Conservation (phyloP, 2,888 invertebrate species). For the Tribolium freemani region DNA sequence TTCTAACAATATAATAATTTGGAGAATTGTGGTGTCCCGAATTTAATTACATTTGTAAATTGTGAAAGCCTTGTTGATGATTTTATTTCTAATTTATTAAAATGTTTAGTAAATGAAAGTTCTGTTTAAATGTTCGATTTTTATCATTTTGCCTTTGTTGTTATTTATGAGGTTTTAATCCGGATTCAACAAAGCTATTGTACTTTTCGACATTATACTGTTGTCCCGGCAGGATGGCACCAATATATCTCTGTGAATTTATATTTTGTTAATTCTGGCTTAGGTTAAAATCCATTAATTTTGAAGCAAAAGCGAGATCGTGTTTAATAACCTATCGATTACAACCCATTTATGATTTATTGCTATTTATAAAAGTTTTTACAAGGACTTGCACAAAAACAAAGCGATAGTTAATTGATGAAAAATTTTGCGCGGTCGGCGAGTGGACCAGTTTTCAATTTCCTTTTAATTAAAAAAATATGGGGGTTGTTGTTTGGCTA, state of each 20-base stretch:
- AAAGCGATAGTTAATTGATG: background rate
- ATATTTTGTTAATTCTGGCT: conserved; percentile 34
- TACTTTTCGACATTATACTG: conserved; percentile 19
- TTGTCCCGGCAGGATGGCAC: conserved; percentile 15
- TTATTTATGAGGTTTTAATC: conserved; percentile 7
- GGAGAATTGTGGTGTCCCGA: background rate
- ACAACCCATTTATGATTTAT: conserved; percentile 24
- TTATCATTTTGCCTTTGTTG: background rate
- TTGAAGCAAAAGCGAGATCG: conserved; percentile 23
- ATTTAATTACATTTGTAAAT: too few species aligned
- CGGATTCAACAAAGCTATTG: conserved; percentile 14
- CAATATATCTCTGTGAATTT: conserved; percentile 19
- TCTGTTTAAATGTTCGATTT: background rate
- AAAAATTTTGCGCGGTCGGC: conserved; percentile 5
- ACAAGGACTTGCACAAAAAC: conserved; percentile 11
- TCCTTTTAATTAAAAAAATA: background rate
- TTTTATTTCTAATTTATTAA: background rate
- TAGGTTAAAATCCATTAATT: conserved; percentile 32
- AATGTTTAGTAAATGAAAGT: background rate
- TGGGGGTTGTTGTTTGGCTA: background rate
- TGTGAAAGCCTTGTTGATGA: background rate
- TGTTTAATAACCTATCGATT: conserved; percentile 31
- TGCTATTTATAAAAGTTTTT: conserved; percentile 23
- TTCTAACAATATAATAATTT: too few species aligned
- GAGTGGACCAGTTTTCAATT: background rate